Conservation (phyloP, 2,888 invertebrate species). For the Macrophya annulata region DNA sequence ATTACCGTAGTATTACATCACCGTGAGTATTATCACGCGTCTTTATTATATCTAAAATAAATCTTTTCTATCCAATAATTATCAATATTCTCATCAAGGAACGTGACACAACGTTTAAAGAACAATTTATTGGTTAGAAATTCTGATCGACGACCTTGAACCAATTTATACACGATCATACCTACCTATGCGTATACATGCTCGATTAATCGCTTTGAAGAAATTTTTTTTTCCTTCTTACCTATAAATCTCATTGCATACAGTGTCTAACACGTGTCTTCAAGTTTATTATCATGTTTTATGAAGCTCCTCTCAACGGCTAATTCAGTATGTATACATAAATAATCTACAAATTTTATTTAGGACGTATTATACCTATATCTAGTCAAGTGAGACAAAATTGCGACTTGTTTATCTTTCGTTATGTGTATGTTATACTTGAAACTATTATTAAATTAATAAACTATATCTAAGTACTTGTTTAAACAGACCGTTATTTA, state of each 20-base stretch:
- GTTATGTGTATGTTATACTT: background rate
- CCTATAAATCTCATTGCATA: background rate
- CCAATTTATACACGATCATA: conserved; percentile 22
- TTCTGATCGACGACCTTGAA: conserved; percentile 54
- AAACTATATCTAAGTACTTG: conserved; percentile 20
- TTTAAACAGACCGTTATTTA: background rate
- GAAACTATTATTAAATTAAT: conserved; percentile 35
- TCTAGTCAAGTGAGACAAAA: background rate
- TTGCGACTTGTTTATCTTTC: conserved; percentile 36
- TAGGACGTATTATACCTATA: background rate
- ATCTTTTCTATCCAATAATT: background rate
- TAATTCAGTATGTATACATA: background rate
- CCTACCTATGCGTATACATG: background rate
- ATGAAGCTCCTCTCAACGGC: background rate
- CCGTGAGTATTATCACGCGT: conserved; percentile 61
- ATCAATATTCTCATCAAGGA: background rate
- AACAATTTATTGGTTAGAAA: conserved; percentile 22
- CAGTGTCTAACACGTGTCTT: background rate
- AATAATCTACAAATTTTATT: background rate
- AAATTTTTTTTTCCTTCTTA: background rate
- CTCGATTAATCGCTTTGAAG: background rate
- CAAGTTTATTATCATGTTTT: conserved; percentile 11
- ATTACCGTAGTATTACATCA: conserved; percentile 61
- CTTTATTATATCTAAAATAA: background rate
- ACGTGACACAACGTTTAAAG: background rate